A percentile compares a stretch with the other conserved stretches of the same genome.
Conservation (phyloP, 2,888 invertebrate species). For the Xestia xanthographa region DNA sequence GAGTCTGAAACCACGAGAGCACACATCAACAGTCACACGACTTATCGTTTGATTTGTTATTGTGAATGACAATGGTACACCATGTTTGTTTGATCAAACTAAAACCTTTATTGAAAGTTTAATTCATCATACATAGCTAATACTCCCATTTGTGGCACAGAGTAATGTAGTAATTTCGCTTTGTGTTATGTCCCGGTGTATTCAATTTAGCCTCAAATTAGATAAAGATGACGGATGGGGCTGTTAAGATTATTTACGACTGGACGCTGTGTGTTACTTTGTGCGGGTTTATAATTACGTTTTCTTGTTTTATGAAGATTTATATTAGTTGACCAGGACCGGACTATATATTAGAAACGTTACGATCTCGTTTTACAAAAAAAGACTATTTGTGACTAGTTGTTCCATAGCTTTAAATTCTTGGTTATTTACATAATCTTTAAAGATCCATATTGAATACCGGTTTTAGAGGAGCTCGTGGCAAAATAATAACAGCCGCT, state of each 20-base stretch:
- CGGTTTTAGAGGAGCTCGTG: too few species aligned
- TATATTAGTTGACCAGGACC: neutral
- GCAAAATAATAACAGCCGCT: too few species aligned
- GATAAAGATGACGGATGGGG: slow-evolving; percentile 33
- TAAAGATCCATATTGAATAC: neutral
- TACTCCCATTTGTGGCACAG: neutral
- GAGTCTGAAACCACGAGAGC: slow-evolving; percentile 33
- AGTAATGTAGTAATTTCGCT: slow-evolving; percentile 39
- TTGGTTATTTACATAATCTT: neutral
- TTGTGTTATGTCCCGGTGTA: slow-evolving; percentile 11
- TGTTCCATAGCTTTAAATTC: too few species aligned
- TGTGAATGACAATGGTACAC: neutral
- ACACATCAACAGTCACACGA: slow-evolving; percentile 26
- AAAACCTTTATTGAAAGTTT: too few species aligned
- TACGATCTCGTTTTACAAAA: neutral
- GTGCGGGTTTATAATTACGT: slow-evolving; percentile 9
- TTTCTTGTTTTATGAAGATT: slow-evolving; percentile 7
- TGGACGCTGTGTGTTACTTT: slow-evolving; percentile 5
- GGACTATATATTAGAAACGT: neutral
- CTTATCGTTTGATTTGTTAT: slow-evolving; percentile 28
- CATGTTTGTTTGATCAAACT: too few species aligned
- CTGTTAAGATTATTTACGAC: slow-evolving; percentile 42
- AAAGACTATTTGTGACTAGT: neutral
- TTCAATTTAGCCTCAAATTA: slow-evolving; percentile 48
- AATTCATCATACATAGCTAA: neutral